Base-by-base conservation (phyloP, 2,888 invertebrate genomes). In the Megastigmus dorsalis region DNA sequence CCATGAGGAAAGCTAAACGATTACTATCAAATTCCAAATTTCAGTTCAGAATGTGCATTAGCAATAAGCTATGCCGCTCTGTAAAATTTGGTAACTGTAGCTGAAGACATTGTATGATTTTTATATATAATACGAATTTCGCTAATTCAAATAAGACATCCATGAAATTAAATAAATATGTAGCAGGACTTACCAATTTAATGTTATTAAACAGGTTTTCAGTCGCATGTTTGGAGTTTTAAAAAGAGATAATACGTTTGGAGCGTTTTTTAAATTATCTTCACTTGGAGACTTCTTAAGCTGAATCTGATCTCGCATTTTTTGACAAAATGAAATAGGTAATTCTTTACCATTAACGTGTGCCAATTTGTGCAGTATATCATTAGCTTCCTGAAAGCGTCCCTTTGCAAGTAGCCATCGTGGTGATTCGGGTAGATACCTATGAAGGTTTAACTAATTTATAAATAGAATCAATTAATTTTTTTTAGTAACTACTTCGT, bases 401-500 rank as follows among this genome's bases (percentile, higher is more conserved):
- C 95, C 95, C 84, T 93, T 93, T 84, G 95, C 94, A 26, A 97
- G 88, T n/a, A 97, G 89, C 97, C 97, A 97, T 80, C 97, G 90
- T 0, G 97, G 96, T 6, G 96, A 97, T 89, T 97, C 97, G 0
- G 97, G 97, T 82, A 97, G 90, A 78, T 95, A 93, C 89, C 91
- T 90, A 78, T 50, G n/a, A n/a, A n/a, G n/a, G n/a, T n/a, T n/a
- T n/a, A n/a, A n/a, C n/a, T n/a, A n/a, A n/a, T n/a, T n/a, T n/a
- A n/a, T n/a, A n/a, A n/a, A n/a, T n/a, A n/a, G n/a, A n/a, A n/a
- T n/a, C n/a, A n/a, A n/a, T n/a, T n/a, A n/a, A n/a, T n/a, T n/a
- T n/a, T n/a, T n/a, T n/a, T n/a, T n/a, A n/a, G n/a, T n/a, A n/a
- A n/a, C n/a, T n/a, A n/a, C n/a, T n/a, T n/a, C n/a, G n/a, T n/a